phyloP scores from a whole-genome alignment of 2,797 vertebrate species.

The Knipowitschia caucasica region DNA sequence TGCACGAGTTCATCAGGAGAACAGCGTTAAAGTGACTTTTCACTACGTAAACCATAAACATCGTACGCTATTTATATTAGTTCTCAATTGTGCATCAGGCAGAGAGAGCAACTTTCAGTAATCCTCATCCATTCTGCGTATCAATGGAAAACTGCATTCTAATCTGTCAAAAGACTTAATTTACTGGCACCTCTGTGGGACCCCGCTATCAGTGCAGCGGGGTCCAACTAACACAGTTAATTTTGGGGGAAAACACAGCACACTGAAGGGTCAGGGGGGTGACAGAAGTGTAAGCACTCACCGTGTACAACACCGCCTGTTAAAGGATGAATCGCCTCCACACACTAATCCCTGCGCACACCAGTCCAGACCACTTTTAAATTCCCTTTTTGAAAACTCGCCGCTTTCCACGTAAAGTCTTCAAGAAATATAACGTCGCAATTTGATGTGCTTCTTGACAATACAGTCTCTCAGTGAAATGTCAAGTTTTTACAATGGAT shows the following conservation, averaged over 20 bases:
- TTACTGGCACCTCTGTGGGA: constrained; percentile 10
- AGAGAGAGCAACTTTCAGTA: background rate
- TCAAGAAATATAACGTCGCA: background rate
- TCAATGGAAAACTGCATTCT: constrained; percentile 14
- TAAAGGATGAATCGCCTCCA: constrained; percentile 67
- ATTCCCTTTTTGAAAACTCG: constrained; percentile 24
- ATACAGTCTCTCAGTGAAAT: constrained; percentile 23
- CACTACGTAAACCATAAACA: constrained; percentile 23
- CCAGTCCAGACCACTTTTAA: constrained; percentile 54
- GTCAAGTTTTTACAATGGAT: constrained; percentile 2
- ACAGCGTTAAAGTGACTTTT: constrained; percentile 19
- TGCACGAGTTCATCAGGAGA: constrained; percentile 49
- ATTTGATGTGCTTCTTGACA: background rate
- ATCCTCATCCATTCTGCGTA: too few relatives aligned
- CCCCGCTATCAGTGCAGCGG: constrained; percentile 6
- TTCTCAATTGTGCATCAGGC: background rate
- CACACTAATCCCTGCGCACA: constrained; percentile 67
- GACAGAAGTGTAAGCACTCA: constrained; percentile 53
- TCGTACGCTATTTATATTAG: background rate
- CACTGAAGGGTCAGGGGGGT: background rate
- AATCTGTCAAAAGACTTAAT: constrained; percentile 45
- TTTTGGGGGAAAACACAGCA: background rate
- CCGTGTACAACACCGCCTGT: constrained; percentile 42
- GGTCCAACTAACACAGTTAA: constrained; percentile 18
- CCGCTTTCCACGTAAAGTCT: constrained; percentile 26